A percentile compares a stretch with the other conserved stretches of the same genome.
These are phyloP conservation scores for Glareola pratincola DNA, from an alignment of 2,113 vertebrate genomes.

Conservation along the genomic window DNA sequence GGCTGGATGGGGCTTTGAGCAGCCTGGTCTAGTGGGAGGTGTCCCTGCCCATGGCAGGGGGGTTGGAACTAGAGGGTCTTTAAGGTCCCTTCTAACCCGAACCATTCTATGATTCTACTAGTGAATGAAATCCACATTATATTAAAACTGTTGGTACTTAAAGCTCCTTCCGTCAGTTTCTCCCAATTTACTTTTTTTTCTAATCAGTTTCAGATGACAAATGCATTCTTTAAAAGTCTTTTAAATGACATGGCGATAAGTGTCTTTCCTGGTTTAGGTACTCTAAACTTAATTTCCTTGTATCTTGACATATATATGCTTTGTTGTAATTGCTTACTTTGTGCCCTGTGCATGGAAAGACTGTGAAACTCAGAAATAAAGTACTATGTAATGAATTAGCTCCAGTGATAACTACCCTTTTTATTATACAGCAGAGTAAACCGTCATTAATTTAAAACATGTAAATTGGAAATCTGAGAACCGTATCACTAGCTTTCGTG, in stretches of 20 bases:
- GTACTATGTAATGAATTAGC: constrained; percentile 39
- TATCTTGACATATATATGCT: background rate
- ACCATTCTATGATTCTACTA: background rate
- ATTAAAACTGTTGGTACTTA: background rate
- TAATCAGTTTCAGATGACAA: background rate
- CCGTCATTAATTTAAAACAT: constrained; percentile 65
- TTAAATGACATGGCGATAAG: background rate
- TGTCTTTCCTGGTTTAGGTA: background rate
- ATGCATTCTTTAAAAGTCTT: background rate
- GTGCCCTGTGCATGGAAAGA: background rate
- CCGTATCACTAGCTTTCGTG: background rate
- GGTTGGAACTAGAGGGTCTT: background rate
- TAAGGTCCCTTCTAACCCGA: background rate
- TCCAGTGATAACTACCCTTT: constrained; percentile 44
- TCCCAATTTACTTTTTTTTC: background rate
- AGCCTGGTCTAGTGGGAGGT: background rate
- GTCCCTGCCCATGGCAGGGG: background rate
- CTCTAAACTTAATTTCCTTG: background rate
- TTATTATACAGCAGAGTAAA: constrained; percentile 62
- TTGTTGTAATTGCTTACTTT: constrained; percentile 36
- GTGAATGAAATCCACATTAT: background rate
- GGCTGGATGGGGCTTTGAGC: background rate
- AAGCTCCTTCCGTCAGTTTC: background rate
- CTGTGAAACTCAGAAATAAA: constrained; percentile 32
- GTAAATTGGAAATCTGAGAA: constrained; percentile 63